phyloP scores from a whole-genome alignment of 2,888 invertebrate genomes.

The Theristus sp. region DNA sequence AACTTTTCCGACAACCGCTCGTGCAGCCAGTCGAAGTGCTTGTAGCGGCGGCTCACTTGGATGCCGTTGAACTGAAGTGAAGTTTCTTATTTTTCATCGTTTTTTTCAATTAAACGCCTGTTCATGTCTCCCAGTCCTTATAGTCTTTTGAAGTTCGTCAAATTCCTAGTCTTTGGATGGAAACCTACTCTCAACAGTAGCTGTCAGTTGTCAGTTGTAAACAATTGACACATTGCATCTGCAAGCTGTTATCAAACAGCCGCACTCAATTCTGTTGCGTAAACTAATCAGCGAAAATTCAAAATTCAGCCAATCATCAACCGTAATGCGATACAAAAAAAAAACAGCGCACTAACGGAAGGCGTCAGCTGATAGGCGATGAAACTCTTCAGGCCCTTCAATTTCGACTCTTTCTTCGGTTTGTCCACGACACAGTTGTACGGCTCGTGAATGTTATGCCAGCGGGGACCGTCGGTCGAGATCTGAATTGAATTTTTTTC shows the following conservation, averaged over 20 bases:
- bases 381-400: conserved; percentile 83
- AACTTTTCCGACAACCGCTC: conserved; percentile 81
- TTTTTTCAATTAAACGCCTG: too few species aligned
- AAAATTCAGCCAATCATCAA: too few species aligned
- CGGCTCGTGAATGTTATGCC: conserved; percentile 52
- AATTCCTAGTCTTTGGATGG: too few species aligned
- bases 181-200: too few species aligned
- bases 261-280: too few species aligned
- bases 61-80: conserved; percentile 53
- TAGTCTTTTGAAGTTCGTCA: too few species aligned
- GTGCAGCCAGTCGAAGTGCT: conserved; percentile 98
- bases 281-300: too few species aligned
- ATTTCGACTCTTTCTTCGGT: conserved; percentile 88
- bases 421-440: conserved; percentile 74
- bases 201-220: too few species aligned
- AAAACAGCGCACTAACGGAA: conserved; percentile 41
- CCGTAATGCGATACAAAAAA: neutral
- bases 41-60: conserved; percentile 69
- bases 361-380: conserved; percentile 91
- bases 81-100: neutral
- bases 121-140: too few species aligned
- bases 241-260: too few species aligned
- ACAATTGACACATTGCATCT: too few species aligned
- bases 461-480: conserved; percentile 47
- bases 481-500: too few species aligned